Base-by-base conservation (phyloP, 2,113 vertebrate genomes). In the Grammomys surdaster region DNA sequence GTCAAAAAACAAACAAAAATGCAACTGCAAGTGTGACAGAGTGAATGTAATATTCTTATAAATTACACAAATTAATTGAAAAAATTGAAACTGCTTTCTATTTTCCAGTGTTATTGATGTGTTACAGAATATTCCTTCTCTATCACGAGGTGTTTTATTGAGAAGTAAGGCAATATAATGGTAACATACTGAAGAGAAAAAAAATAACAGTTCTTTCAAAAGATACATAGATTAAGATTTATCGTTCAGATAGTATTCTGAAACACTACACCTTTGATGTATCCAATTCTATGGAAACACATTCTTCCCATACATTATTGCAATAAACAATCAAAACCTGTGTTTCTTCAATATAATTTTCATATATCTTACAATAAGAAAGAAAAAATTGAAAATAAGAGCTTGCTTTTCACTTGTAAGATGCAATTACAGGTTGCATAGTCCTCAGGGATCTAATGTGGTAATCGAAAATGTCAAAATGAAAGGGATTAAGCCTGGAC, bases 341-440 rank as follows among this genome's bases (percentile, higher is more conserved):
- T 24, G 75, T 10, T 90, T 92, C 67, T 85, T 89, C 56, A 89
- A 85, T 43, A 4, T 78, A 48, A 43, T 93, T 95, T 93, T 89
- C 5, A 75, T 78, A 72, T 80, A 56, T 54, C 70, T 8, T 88
- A 73, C 5, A 60, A 11, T 67, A 26, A 97, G 13, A 48, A 10
- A 51, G 26, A 5, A 51, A 51, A 10, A 54, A 48, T 17, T 80
- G 28, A 0, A 54, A 94, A 86, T 77, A 73, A 95, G 40, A 51
- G 16, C 48, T 75, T 70, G 72, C 17, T 92, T 94, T 92, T 87
- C 26, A 92, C 84, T 88, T 91, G 36, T 93, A 94, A 91, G 67
- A n/a, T 95, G 11, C 8, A 92, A 94, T 91, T 93, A 84, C 24
- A 90, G 22, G 86, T n/a, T 69, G 3, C 36, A 33, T 89, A 93